A percentile compares a stretch with the other conserved stretches of the same genome.
Evolutionary conservation across 2,888 invertebrate species (phyloP).

Genomic region (Lasioglossum vierecki): DNA sequence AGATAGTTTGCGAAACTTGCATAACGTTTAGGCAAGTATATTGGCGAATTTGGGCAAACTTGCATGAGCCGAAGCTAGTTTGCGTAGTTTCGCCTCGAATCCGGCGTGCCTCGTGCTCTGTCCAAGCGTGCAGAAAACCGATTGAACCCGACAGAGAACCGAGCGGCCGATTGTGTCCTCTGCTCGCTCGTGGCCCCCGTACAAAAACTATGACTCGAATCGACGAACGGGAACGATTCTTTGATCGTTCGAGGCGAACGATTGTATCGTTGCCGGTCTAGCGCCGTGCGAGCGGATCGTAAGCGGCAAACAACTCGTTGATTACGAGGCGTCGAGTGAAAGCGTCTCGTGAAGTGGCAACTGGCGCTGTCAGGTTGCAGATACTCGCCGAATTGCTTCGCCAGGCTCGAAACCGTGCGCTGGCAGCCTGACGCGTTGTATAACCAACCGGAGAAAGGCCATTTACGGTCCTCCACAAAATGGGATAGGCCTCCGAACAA

Average conservation of each 20-base stretch:
- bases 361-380: conserved; percentile 46
- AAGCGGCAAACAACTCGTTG: conserved; percentile 26
- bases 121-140: background rate
- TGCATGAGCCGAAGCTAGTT: conserved; percentile 16
- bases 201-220: background rate
- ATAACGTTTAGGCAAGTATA: conserved; percentile 55
- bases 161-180: background rate
- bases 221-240: background rate
- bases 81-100: background rate
- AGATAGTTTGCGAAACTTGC: conserved; percentile 45
- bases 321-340: conserved; percentile 36
- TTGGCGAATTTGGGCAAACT: conserved; percentile 41
- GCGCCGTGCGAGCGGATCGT: background rate
- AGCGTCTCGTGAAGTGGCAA: conserved; percentile 36
- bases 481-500: background rate
- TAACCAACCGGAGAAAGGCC: conserved; percentile 31
- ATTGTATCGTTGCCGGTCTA: background rate
- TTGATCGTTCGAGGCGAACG: background rate
- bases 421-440: conserved; percentile 26
- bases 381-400: conserved; percentile 32
- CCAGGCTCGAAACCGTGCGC: conserved; percentile 22
- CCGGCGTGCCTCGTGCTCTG: background rate
- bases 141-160: background rate
- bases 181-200: background rate
- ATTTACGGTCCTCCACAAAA: conserved; percentile 21